Conservation (phyloP, 2,888 invertebrate genomes). For the Drosophila pegasa region DNA sequence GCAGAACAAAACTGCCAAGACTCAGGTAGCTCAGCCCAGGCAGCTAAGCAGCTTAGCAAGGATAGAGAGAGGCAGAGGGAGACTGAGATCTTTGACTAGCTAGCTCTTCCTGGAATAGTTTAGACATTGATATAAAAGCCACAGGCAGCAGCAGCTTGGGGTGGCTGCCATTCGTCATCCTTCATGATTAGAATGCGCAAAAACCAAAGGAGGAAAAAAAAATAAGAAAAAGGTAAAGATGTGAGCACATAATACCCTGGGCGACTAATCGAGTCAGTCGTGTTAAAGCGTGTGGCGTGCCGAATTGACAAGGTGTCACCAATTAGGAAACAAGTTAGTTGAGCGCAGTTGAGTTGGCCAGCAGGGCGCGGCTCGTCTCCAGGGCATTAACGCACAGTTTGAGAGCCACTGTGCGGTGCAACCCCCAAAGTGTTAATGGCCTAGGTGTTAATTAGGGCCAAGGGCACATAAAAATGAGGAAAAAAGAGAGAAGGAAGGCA, state of each 20-base stretch:
- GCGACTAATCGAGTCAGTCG: constrained; percentile 65
- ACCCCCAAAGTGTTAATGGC: constrained; percentile 75
- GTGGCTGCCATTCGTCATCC: constrained; percentile 60
- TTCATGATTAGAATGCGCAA: constrained; percentile 60
- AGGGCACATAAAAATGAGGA: constrained; percentile 57
- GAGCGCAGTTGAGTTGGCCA: constrained; percentile 40
- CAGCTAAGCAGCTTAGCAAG: constrained; percentile 51
- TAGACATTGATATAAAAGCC: constrained; percentile 75
- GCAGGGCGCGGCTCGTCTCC: too few species aligned
- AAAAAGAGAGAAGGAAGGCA: constrained; percentile 18
- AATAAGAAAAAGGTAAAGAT: constrained; percentile 11
- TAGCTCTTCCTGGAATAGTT: constrained; percentile 67
- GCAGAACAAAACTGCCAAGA: constrained; percentile 23
- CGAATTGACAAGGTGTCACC: constrained; percentile 83
- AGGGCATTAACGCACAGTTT: constrained; percentile 52
- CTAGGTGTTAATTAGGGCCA: constrained; percentile 79
- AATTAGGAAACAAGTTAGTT: constrained; percentile 81
- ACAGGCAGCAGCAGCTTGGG: constrained; percentile 61
- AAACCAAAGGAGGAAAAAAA: constrained; percentile 10
- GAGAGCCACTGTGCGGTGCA: constrained; percentile 53
- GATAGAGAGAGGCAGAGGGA: background rate
- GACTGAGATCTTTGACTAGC: background rate
- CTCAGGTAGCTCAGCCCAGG: constrained; percentile 39
- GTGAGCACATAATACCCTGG: constrained; percentile 30
- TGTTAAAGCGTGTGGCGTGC: constrained; percentile 76